Percentiles rank a stretch among this genome's conserved stretches.
Evolutionary conservation across 1,140 invertebrate genomes (phyloP).

Genomic region (Brachionus rotundiformis): DNA sequence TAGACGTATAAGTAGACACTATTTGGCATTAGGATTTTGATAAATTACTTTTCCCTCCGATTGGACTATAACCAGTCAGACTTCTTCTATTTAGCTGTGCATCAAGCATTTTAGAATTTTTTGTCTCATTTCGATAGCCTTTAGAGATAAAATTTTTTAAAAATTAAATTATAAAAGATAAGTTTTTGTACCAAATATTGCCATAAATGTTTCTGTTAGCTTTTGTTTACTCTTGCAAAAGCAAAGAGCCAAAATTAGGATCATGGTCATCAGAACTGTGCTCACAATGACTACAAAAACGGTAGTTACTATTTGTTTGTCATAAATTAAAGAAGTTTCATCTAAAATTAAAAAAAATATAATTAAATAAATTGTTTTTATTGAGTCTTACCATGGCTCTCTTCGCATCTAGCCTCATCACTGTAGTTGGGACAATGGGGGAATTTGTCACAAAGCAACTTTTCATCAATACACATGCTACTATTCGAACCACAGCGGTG

Average conservation of each 20-base stretch:
- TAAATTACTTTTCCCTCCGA: not conserved
- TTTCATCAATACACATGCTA: slow-evolving; percentile 24
- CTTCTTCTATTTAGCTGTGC: not conserved
- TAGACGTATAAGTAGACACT: too few species aligned
- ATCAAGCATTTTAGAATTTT: not conserved
- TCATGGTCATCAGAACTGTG: not conserved
- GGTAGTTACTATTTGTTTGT: not conserved
- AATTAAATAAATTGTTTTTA: not conserved
- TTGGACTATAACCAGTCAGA: not conserved
- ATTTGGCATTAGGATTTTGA: too few species aligned
- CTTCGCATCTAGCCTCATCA: not conserved
- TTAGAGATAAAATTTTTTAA: not conserved
- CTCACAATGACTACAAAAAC: not conserved
- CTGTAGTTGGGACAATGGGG: slow-evolving; percentile 15
- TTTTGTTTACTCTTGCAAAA: slow-evolving; percentile 15
- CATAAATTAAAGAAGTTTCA: not conserved
- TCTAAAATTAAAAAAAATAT: not conserved
- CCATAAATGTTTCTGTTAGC: slow-evolving; percentile 5
- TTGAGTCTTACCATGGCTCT: not conserved
- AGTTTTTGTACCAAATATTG: not conserved
- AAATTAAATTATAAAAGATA: not conserved
- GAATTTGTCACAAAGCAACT: slow-evolving; percentile 24
- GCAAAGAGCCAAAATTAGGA: not conserved
- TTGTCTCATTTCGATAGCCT: slow-evolving; percentile 13
- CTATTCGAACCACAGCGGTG: not conserved